Evolutionary conservation across 1,140 invertebrate species (phyloP), one percentile per base, ranked within the genome.

Genomic region (Zaprionus capensis): DNA sequence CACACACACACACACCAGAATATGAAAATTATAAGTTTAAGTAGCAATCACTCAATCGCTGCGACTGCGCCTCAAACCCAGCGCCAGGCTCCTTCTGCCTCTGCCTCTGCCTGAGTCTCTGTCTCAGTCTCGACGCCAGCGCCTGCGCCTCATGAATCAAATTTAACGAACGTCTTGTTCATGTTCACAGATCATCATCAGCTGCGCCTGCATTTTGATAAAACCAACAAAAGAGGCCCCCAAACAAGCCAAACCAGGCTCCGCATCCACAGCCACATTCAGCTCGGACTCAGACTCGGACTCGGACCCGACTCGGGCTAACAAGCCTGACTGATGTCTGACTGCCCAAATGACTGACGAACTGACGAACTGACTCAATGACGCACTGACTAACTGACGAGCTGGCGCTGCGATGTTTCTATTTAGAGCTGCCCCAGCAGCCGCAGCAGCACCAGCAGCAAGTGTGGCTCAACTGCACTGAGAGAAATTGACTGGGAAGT

Each of bases 1-100:
- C 76, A 74, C 49, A 61, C 62, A 71, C 67, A 84, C 69, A 85
- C 38, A 76, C 80, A 82, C 49, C 81, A 87, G 92, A 92, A 92
- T 92, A 92, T 92, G 91, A 92, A 92, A 92, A 92, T 92, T 92
- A 92, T 92, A 92, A 92, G 91, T 92, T 92, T 92, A 88, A 90
- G 88, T 92, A 92, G 88, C 91, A 92, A 92, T 92, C 91, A 92
- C 91, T 92, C 91, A 92, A 92, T 92, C 91, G 91, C 81, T 85
- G 86, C 73, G 78, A 71, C 78, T 75, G 71, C 71, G 79, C 65
- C 70, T 73, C 69, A 68, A 67, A 66, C 64, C 55, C 61, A 41
- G 67, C 53, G 68, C 46, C 58, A 46, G 68, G 34, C 64, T 14
- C n/a, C 26, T 15, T 34, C 31, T 34, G 31, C 15, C 28, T n/a